Base-by-base conservation (phyloP, 2,797 vertebrate genomes). In the Phataginus tricuspis region DNA sequence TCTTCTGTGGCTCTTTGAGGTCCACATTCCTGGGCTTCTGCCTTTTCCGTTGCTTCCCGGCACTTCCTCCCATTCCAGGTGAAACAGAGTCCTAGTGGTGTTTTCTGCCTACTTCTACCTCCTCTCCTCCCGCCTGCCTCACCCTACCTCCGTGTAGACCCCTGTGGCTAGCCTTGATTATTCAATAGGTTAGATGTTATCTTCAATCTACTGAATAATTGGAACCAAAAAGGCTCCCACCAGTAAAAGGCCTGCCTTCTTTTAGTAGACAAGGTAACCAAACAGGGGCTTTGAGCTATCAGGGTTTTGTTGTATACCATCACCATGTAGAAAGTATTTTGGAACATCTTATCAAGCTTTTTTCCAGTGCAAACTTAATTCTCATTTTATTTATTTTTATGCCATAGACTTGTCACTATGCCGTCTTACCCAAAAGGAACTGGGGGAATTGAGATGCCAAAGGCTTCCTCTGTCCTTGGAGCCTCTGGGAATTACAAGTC, bases 311-410 rank as follows among this genome's bases (percentile, higher is more conserved):
- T 93, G 93, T 84, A 29, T 92, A 74, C 9, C 39, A 1, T 75
- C 4, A 21, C 64, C 19, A 3, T 45, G 7, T 42, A 37, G 51
- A 86, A 68, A 49, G 94, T 64, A 63, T 29, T 61, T 45, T 66
- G 64, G 14, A 61, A 57, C 34, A 18, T 72, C 55, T 88, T 57
- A 77, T 4, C 45, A 53, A 29, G 21, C 31, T 61, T 92, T 71
- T 27, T 25, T 90, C 42, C 19, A 87, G 66, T n/a, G 13, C 29
- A 74, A 31, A 83, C 64, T 69, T 77, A 84, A 49, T 96, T 96
- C 31, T 92, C 55, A n/a, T 83, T 88, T 86, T 86, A 55, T 55
- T 86, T 21, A 29, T 57, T 88, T 89, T 42, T 63, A 23, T 80
- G 15, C 71, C 55, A 7, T 49, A 57, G 15, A 74, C 69, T 34